A percentile compares a stretch with the other conserved stretches of the same genome.
Evolutionary conservation across 2,113 vertebrate genomes (phyloP).

Genomic region (Brienomyrus longianalis): DNA sequence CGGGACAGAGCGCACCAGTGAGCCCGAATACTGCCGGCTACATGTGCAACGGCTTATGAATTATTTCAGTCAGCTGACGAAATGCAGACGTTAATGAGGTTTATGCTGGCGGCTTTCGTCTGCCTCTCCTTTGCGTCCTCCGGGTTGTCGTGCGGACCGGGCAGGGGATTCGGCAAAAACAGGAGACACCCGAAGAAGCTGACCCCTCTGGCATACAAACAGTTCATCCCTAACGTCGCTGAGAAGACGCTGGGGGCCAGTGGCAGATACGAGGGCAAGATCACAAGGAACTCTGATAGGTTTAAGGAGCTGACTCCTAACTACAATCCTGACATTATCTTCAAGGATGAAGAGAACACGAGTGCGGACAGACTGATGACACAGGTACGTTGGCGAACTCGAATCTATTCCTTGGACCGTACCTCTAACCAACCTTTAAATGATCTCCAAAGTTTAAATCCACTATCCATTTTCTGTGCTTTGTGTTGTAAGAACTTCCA

Average conservation of each 20-base stretch:
- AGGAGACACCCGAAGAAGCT: constrained; percentile 78
- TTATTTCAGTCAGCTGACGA: constrained; percentile 59
- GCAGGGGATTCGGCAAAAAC: constrained; percentile 74
- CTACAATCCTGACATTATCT: constrained; percentile 87
- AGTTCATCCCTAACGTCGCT: constrained; percentile 85
- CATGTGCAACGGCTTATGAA: constrained; percentile 27
- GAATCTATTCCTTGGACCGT: neutral
- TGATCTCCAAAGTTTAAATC: neutral
- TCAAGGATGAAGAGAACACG: constrained; percentile 86
- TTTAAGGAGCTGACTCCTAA: constrained; percentile 85
- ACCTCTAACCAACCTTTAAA: neutral
- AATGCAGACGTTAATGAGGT: constrained; percentile 64
- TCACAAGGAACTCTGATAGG: constrained; percentile 76
- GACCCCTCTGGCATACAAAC: constrained; percentile 81
- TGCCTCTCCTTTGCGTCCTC: constrained; percentile 63
- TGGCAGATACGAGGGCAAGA: constrained; percentile 81
- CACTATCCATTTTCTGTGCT: neutral
- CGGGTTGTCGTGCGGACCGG: constrained; percentile 75
- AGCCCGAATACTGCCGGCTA: neutral
- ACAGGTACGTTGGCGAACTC: constrained; percentile 66
- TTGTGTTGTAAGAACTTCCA: neutral
- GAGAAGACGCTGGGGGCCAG: constrained; percentile 85
- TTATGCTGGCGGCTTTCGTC: constrained; percentile 58
- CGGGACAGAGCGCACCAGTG: neutral
- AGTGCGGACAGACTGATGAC: constrained; percentile 85